Evolutionary conservation across 2,888 invertebrate genomes (phyloP), one percentile per base, ranked within the genome.

Genomic region (Lymantria dispar): DNA sequence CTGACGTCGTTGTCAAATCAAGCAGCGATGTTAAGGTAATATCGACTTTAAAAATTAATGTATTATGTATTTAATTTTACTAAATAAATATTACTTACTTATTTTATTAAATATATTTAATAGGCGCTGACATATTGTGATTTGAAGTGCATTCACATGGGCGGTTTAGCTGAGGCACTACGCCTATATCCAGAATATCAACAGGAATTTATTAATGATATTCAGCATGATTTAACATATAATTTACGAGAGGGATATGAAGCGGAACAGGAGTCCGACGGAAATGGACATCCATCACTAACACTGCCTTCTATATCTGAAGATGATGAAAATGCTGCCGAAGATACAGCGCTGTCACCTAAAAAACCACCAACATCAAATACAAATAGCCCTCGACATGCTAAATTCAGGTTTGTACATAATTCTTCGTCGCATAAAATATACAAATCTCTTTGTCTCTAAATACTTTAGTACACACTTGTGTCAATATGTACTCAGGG

Each of bases 81-180:
- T 30, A 30, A 5, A 30, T 8, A 30, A 5, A 30, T 8, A 7
- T 30, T 5, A 30, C 30, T 30, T 30, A 30, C n/a, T 30, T 30
- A 30, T 1, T 33, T 33, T 33, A 33, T 7, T 33, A 33, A 22
- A 22, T 22, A 22, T 3, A 22, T 22, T 56, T 60, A 69, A 47
- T 91, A 95, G 92, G 98, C 98, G 37, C 92, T 98, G 48, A 98
- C 98, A 41, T 98, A 98, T 87, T 98, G 98, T 85, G 98, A 98
- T 89, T 92, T 98, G 53, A 98, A 98, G 88, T 97, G 98, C 86
- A 96, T 98, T 64, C 95, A 97, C 85, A 97, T 98, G 92, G 95
- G 95, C 58, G 98, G 98, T 0, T 92, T 98, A 45, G 95, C 97
- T 11, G 98, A 98, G 68, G 97, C 97, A 0, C 92, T 98, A 12